phyloP scores from a whole-genome alignment of 35 echinoderm and acorn worm species.

The Diadema setosum region DNA sequence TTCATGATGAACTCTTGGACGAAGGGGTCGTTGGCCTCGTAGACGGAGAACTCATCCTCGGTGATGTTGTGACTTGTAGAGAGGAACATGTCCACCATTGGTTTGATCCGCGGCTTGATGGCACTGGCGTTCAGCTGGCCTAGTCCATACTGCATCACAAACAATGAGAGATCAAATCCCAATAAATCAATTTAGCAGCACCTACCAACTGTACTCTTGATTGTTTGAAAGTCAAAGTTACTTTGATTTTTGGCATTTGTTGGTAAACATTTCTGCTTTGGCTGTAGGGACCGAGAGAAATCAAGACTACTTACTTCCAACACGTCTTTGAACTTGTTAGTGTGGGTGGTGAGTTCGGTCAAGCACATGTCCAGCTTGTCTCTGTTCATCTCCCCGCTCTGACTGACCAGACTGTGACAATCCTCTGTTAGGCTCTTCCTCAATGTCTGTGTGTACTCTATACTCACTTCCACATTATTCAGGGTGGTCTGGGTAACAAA shows the following conservation, averaged over 20 bases:
- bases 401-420: slow-evolving; percentile 49
- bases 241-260: too few species aligned
- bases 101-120: slow-evolving; percentile 93
- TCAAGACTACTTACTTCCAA: slow-evolving; percentile 90
- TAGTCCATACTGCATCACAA: slow-evolving; percentile 69
- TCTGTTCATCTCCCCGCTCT: slow-evolving; percentile 54
- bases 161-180: too few species aligned
- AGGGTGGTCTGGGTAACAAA: slow-evolving; percentile 76
- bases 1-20: slow-evolving; percentile 94
- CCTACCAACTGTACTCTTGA: too few species aligned
- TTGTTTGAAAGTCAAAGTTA: too few species aligned
- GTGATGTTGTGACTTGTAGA: slow-evolving; percentile 88
- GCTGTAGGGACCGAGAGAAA: too few species aligned
- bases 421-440: slow-evolving; percentile 71
- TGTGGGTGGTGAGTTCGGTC: slow-evolving; percentile 65
- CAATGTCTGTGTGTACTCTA: slow-evolving; percentile 83
- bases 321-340: slow-evolving; percentile 97
- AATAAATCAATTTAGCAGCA: too few species aligned
- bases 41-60: slow-evolving; percentile 96
- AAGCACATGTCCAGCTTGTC: slow-evolving; percentile 93
- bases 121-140: slow-evolving; percentile 84
- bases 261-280: too few species aligned
- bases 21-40: slow-evolving; percentile 95
- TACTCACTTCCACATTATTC: slow-evolving; percentile 95
- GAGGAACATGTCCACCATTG: slow-evolving; percentile 85